phyloP scores from a whole-genome alignment of 2,113 vertebrate species.

The Oncorhynchus nerka region DNA sequence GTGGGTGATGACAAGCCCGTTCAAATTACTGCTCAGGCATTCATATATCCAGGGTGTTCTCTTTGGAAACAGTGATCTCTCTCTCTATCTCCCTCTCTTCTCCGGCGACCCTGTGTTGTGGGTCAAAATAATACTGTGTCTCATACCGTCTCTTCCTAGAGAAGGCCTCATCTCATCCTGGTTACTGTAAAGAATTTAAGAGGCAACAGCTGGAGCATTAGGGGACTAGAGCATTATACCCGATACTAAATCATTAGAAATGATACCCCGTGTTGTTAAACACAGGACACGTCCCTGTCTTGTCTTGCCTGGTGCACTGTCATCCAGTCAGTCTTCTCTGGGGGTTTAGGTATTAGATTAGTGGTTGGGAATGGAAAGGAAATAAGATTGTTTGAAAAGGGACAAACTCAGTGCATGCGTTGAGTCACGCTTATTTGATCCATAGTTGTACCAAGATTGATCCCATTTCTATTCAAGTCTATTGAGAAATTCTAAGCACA shows the following conservation, averaged over 20 bases:
- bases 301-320: neutral
- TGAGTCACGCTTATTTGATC: neutral
- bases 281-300: conserved; percentile 13
- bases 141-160: too few relatives aligned
- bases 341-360: too few relatives aligned
- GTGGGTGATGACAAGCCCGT: conserved; percentile 1
- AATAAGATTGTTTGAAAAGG: too few relatives aligned
- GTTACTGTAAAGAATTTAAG: too few relatives aligned
- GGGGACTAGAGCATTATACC: conserved; percentile 24
- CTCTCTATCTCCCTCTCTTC: neutral
- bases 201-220: conserved; percentile 63
- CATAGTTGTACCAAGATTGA: neutral
- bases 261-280: neutral
- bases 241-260: conserved; percentile 63
- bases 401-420: too few relatives aligned
- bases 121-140: conserved; percentile 58
- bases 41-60: conserved; percentile 30
- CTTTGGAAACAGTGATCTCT: neutral
- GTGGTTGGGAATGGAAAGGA: too few relatives aligned
- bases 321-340: too few relatives aligned
- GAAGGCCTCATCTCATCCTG: too few relatives aligned
- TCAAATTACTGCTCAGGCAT: conserved; percentile 29
- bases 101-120: conserved; percentile 18
- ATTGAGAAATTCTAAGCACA: neutral
- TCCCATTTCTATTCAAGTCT: neutral